These are phyloP conservation scores for Pheosia gnoma DNA, from an alignment of 2,888 invertebrate genomes.

Conservation along the genomic window DNA sequence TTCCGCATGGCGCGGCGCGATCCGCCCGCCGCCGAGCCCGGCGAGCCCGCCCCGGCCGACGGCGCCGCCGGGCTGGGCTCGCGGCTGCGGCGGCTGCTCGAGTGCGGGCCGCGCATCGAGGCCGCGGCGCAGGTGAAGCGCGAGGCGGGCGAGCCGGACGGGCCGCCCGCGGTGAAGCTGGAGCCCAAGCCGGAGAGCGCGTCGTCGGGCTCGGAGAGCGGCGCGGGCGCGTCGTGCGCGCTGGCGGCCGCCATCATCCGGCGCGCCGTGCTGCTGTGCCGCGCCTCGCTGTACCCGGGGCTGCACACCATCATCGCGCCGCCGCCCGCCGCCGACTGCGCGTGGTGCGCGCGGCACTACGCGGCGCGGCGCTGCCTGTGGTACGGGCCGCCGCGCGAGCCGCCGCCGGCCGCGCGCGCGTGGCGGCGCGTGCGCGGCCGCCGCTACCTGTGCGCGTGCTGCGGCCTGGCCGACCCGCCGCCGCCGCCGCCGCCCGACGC, in stretches of 20 bases:
- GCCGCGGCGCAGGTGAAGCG: slow-evolving; percentile 10
- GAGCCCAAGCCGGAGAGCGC: slow-evolving; percentile 19
- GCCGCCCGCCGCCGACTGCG: slow-evolving; percentile 52
- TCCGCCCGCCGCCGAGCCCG: slow-evolving; percentile 14
- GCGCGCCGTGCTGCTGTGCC: slow-evolving; percentile 76
- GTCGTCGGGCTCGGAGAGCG: slow-evolving; percentile 26
- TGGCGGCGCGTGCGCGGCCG: slow-evolving; percentile 74
- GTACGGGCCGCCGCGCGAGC: slow-evolving; percentile 79
- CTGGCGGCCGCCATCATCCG: slow-evolving; percentile 74
- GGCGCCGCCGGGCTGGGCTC: slow-evolving; percentile 31
- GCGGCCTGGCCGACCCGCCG: slow-evolving; percentile 60
- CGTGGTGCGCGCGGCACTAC: slow-evolving; percentile 60
- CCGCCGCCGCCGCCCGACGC: slow-evolving; percentile 23
- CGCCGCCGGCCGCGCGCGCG: slow-evolving; percentile 51
- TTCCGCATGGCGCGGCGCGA: slow-evolving; percentile 38
- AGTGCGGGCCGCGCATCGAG: slow-evolving; percentile 34
- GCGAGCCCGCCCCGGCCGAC: slow-evolving; percentile 12
- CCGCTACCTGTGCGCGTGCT: slow-evolving; percentile 87
- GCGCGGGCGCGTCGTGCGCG: slow-evolving; percentile 43
- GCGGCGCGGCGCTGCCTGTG: slow-evolving; percentile 68
- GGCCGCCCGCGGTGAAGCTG: slow-evolving; percentile 12
- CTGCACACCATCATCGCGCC: slow-evolving; percentile 85
- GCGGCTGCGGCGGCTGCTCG: slow-evolving; percentile 50
- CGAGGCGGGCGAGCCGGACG: slow-evolving; percentile 11
- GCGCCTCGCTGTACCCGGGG: slow-evolving; percentile 82